Evolutionary conservation across 2,113 vertebrate genomes (phyloP), one percentile per base, ranked within the genome.

Genomic region (Rhagologus leucostigma): DNA sequence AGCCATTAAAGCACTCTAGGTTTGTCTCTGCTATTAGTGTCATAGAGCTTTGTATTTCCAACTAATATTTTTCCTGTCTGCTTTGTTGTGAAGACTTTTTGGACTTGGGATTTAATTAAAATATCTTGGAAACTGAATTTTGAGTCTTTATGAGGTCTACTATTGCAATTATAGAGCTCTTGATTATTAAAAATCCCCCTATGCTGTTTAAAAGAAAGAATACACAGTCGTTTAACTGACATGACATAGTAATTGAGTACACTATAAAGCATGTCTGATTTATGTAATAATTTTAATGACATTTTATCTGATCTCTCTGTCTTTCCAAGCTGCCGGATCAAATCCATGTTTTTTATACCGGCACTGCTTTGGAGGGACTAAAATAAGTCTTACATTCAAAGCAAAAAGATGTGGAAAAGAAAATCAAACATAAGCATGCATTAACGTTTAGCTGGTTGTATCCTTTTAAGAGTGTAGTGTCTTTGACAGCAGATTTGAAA

Each of bases 1-100:
- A 75, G 29, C 55, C 37, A 23, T 74, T 83, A 60, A 91, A 84
- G 64, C 22, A 30, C 23, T 78, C 11, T 50, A 68, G 56, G 67
- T 90, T 94, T 82, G 53, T 95, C 87, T 94, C 73, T 85, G 47
- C 16, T 96, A 71, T 86, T 90, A 84, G 63, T 89, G 86, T 92
- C 91, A 89, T 69, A 80, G 68, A 93, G 92, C 73, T 91, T 93
- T 23, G 6, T 96, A 81, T 83, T 97, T 95, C 79, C 35, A 90
- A 89, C 75, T 97, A 92, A 92, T 94, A 50, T 84, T 93, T 89
- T 95, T 94, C 59, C 87, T 97, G 78, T 95, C 92, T 92, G 83
- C 85, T 95, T 89, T 95, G 95, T 95, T 96, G 69, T 96, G 81
- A 91, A 93, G 73, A 95, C 33, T 86, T 95, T 84, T 87, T 73